phyloP scores from a whole-genome alignment of 1,140 invertebrate genomes.

The Teleogryllus occipitalis region DNA sequence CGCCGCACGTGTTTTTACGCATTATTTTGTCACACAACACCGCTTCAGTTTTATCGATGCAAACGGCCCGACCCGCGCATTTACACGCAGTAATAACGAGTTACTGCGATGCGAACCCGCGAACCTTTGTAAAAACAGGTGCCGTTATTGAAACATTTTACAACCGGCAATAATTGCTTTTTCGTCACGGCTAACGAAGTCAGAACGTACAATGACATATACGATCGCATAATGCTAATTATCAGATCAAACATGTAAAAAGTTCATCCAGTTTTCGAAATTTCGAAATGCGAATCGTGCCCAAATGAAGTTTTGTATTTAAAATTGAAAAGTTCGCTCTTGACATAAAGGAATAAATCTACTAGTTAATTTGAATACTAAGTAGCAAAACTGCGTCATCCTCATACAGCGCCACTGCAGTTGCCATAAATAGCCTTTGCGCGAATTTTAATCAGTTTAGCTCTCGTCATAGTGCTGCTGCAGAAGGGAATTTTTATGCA shows the following conservation, averaged over 20 bases:
- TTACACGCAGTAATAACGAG: not conserved
- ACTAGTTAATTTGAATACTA: not conserved
- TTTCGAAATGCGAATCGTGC: too few species aligned
- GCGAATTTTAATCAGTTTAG: not conserved
- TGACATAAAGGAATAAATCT: not conserved
- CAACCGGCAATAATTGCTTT: not conserved
- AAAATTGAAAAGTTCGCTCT: not conserved
- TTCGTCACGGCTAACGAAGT: not conserved
- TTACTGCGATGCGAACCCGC: too few species aligned
- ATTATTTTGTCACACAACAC: conserved; percentile 1
- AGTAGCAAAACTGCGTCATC: not conserved
- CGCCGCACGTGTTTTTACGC: not conserved
- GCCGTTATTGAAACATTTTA: not conserved
- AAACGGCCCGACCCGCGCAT: not conserved
- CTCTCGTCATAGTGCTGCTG: not conserved
- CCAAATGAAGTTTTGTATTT: too few species aligned
- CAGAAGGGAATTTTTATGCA: not conserved
- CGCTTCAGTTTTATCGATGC: not conserved
- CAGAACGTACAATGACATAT: not conserved
- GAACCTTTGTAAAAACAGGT: not conserved
- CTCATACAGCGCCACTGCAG: not conserved
- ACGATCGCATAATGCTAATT: not conserved
- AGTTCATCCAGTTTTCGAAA: not conserved
- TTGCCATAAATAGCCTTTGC: not conserved
- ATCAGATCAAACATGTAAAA: conserved; percentile 1